A percentile compares a stretch with the other conserved stretches of the same genome.
phyloP scores from a whole-genome alignment of 2,113 vertebrate genomes.

The Oreotrochilus melanogaster region DNA sequence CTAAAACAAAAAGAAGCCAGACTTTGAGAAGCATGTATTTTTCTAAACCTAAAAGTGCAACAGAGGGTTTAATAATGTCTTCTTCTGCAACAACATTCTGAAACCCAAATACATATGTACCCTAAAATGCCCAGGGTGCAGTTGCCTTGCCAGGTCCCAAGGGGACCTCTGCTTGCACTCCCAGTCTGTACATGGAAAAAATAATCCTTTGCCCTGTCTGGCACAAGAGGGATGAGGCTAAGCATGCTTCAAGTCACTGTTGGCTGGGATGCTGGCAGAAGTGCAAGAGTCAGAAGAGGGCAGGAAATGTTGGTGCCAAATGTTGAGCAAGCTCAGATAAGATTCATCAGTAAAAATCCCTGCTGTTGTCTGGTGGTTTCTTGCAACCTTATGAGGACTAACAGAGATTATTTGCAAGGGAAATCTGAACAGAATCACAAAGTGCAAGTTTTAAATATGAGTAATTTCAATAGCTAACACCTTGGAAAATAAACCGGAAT shows the following conservation, averaged over 20 bases:
- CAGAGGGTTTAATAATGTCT: conserved; percentile 18
- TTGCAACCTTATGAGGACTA: neutral
- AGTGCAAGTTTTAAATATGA: neutral
- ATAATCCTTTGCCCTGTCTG: neutral
- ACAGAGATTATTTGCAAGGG: neutral
- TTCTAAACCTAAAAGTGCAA: neutral
- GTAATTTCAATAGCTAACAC: neutral
- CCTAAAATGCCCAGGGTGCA: rapidly evolving
- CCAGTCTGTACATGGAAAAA: neutral
- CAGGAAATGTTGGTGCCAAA: neutral
- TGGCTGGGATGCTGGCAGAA: neutral
- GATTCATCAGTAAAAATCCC: neutral
- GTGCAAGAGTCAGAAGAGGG: neutral
- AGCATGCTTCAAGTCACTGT: rapidly evolving
- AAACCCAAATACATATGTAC: neutral
- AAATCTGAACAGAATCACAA: neutral
- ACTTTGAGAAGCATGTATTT: neutral
- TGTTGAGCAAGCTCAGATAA: neutral
- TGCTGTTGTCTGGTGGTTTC: neutral
- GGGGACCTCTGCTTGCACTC: neutral
- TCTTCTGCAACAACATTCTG: neutral
- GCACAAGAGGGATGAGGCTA: neutral
- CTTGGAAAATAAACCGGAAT: neutral
- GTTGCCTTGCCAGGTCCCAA: neutral
- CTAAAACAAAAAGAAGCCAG: neutral